Evolutionary conservation across 2,888 invertebrate genomes (phyloP), one percentile per base, ranked within the genome.

Genomic region (Ectemnius cavifrons): DNA sequence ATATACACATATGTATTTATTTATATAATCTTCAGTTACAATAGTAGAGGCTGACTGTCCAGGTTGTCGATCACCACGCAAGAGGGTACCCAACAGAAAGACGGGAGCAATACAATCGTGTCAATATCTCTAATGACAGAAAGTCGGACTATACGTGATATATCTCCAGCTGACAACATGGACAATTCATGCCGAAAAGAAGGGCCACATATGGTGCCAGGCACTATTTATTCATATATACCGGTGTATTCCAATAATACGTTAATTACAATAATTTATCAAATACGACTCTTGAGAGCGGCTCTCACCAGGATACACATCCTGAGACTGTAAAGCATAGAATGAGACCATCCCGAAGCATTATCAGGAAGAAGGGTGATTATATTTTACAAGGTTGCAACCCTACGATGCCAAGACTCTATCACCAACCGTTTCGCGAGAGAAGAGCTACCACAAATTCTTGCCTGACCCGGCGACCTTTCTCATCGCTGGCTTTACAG

Each of bases 141-240:
- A 11, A 37, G 37, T 37, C 37, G 5, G 37, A 37, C 37, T 37
- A 37, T 37, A 37, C 37, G 37, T 37, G 37, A 37, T 37, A 37
- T 11, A 52, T 58, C 45, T 71, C 73, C 67, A 73, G 71, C 76
- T 20, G 52, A 76, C 73, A 71, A 76, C 80, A 27, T 66, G 73
- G 77, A 75, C 80, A 78, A 79, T 81, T 69, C 84, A 37, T 37
- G 83, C 78, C 82, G 83, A 80, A 85, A 84, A 89, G 86, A 87
- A 89, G 90, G 90, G 90, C 91, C 89, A 90, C 91, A 88, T 90
- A 88, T 85, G 89, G 91, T 91, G 90, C 89, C 90, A 91, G 91
- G 91, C 91, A 91, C 91, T 90, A 90, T 89, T 90, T 87, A 89
- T 87, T 89, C 83, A 87, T 87, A 52, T 16, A 52, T 89, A 91